Conservation (phyloP, 2,113 vertebrate genomes). For the Chaetorhynchus papuensis region DNA sequence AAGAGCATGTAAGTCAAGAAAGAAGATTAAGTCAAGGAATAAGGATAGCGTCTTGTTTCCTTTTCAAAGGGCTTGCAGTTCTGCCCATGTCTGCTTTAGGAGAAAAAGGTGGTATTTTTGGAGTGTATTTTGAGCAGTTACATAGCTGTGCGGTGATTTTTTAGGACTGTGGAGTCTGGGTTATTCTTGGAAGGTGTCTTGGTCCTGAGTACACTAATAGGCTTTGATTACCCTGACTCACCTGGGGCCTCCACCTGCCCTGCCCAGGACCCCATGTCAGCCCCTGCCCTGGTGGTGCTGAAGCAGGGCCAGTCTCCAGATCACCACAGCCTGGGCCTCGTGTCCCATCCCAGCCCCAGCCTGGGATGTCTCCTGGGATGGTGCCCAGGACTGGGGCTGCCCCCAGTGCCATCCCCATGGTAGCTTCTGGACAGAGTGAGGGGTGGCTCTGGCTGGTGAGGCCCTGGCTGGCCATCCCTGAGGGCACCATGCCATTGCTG, state of each 20-base stretch:
- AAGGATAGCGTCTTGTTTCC: neutral
- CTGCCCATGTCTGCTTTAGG: neutral
- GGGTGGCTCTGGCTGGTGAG: neutral
- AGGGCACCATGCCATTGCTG: neutral
- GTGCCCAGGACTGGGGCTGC: neutral
- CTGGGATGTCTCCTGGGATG: neutral
- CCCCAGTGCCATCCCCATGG: neutral
- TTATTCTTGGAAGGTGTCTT: neutral
- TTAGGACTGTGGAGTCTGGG: neutral
- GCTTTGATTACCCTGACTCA: neutral
- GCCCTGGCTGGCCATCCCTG: neutral
- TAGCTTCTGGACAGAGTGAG: neutral
- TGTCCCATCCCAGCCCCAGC: neutral
- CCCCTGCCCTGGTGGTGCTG: accelerated
- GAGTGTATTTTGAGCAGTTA: neutral
- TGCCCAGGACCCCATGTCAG: neutral
- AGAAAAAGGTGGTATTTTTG: neutral
- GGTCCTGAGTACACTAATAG: neutral
- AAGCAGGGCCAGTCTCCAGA: neutral
- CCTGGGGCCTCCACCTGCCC: neutral
- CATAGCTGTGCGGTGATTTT: neutral
- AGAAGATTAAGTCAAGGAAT: neutral
- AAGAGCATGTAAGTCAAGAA: neutral
- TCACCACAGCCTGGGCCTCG: neutral
- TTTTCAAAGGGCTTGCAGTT: neutral